phyloP scores from a whole-genome alignment of 1,140 invertebrate genomes.

The Brachionus calyciflorus region DNA sequence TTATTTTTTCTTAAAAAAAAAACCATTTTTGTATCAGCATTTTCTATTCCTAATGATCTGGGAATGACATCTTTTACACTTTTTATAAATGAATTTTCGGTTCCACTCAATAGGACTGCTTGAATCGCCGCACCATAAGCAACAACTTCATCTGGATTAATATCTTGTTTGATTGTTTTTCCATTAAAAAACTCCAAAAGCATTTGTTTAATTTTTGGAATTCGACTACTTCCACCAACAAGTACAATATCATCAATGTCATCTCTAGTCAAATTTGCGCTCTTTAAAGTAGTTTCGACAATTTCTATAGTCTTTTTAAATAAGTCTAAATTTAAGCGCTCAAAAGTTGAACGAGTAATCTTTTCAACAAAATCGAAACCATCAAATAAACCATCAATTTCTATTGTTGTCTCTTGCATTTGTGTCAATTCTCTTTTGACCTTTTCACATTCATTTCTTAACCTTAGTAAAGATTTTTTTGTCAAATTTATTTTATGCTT shows the following conservation, averaged over 20 bases:
- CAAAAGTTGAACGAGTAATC: background rate
- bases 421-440: slow-evolving; percentile 11
- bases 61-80: slow-evolving; percentile 46
- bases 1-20: no score
- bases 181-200: slow-evolving; percentile 50
- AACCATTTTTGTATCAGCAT: no score
- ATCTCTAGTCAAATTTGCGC: slow-evolving; percentile 47
- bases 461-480: slow-evolving; percentile 51
- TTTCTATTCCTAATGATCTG: slow-evolving; percentile 47
- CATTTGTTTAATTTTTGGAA: slow-evolving; percentile 50
- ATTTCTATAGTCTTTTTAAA: slow-evolving; percentile 48
- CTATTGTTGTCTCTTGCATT: background rate
- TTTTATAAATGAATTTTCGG: slow-evolving; percentile 49
- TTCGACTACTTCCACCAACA: slow-evolving; percentile 51
- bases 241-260: slow-evolving; percentile 51
- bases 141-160: slow-evolving; percentile 70
- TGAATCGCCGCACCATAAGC: slow-evolving; percentile 84
- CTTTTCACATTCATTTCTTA: slow-evolving; percentile 57
- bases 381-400: background rate
- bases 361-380: background rate
- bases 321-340: slow-evolving; percentile 47
- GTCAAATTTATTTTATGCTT: slow-evolving; percentile 52
- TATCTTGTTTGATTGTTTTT: slow-evolving; percentile 55
- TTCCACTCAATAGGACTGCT: slow-evolving; percentile 49
- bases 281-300: slow-evolving; percentile 48